These are phyloP conservation scores for Drosophila rufa DNA, from an alignment of 1,140 invertebrate species.

Conservation along the genomic window DNA sequence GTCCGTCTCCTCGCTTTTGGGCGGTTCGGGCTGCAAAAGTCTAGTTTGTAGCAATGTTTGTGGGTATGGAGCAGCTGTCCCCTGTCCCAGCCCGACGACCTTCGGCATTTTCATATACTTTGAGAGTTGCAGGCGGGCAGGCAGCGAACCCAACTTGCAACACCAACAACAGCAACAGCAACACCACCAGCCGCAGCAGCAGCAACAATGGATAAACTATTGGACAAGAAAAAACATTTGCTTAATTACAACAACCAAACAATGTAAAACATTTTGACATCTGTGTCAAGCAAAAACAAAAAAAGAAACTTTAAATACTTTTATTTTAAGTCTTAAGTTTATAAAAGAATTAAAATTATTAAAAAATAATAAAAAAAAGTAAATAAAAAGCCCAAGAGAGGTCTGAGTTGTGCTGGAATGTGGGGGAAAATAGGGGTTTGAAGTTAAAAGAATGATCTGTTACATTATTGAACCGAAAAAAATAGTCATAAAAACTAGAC, in stretches of 20 bases:
- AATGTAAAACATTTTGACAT: constrained; percentile 84
- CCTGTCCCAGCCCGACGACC: constrained; percentile 37
- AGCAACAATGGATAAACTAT: constrained; percentile 72
- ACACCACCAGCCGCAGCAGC: constrained; percentile 29
- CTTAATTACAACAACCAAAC: constrained; percentile 76
- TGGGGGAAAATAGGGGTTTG: too few relatives aligned
- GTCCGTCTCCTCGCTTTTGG: constrained; percentile 49
- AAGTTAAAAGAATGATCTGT: too few relatives aligned
- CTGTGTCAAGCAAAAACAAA: constrained; percentile 81
- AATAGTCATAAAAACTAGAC: too few relatives aligned
- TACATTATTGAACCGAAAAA: too few relatives aligned
- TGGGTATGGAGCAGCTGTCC: constrained; percentile 27
- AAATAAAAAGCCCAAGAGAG: constrained; percentile 44
- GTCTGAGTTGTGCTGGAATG: neutral
- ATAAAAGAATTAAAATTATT: constrained; percentile 85
- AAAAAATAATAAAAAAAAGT: constrained; percentile 73
- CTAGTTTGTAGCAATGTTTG: constrained; percentile 68
- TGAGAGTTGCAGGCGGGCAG: constrained; percentile 57
- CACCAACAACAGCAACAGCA: constrained; percentile 35
- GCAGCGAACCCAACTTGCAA: constrained; percentile 30
- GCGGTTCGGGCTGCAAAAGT: constrained; percentile 46
- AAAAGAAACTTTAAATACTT: constrained; percentile 80
- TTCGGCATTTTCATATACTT: constrained; percentile 81
- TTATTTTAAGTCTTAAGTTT: constrained; percentile 85
- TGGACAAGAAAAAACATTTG: constrained; percentile 71